Evolutionary conservation across 2,797 vertebrate genomes (phyloP), one percentile per base, ranked within the genome.

Genomic region (Brotula barbata): DNA sequence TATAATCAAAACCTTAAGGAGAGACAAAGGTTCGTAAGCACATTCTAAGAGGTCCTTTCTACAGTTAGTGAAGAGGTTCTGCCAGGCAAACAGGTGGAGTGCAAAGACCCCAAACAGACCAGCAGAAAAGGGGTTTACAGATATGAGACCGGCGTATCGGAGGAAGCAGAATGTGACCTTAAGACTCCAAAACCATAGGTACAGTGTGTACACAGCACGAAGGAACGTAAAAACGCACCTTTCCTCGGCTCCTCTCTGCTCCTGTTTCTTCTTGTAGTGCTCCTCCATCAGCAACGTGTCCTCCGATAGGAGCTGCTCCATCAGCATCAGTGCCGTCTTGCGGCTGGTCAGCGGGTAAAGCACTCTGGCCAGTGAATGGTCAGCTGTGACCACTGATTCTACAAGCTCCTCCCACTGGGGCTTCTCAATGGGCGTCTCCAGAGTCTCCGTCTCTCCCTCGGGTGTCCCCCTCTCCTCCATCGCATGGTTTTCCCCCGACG

Each of bases 281-380:
- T 92, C 91, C 80, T 92, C 92, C 91, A 93, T 93, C 61, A 93
- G 83, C 64, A 92, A 88, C 7, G 90, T 59, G 61, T 92, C 90
- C 68, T 93, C 88, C 0, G 94, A 94, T 59, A 99, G 91, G 59
- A 99, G 89, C 67, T 93, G 94, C 78, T 97, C 95, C 92, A 99
- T 93, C 70, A 99, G 89, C 83, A 94, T 94, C 53, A 95, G 75
- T 1, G 92, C 91, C 0, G 93, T 95, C 84, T 93, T 94, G 41
- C 94, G 91, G 37, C 85, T 85, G 59, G 92, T 62, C 40, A 90
- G 73, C 2, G 95, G 93, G 64, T 88, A 89, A n/a, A 99, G 88
- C 20, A 89, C 50, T 11, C 86, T 85, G 28, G 86, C 87, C 83
- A 98, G 81, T 2, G 94, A 93, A 1, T 72, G 91, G 85, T 99